These are phyloP conservation scores for Dusona sp. DNA, from an alignment of 2,888 invertebrate genomes.

Conservation along the genomic window DNA sequence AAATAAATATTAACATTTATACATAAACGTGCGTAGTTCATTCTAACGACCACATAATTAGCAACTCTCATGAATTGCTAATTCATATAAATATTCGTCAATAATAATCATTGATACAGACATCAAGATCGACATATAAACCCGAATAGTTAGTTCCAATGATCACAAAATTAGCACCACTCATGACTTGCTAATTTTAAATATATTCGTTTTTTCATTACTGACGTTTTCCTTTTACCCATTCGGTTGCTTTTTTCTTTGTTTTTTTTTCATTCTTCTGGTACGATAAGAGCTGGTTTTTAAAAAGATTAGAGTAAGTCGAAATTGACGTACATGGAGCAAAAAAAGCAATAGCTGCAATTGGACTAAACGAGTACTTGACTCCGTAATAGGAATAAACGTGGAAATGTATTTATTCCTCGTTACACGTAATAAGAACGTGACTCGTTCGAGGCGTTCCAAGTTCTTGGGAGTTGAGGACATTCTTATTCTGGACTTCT, in stretches of 20 bases:
- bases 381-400: neutral
- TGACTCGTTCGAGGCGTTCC: neutral
- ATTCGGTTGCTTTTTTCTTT: neutral
- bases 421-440: neutral
- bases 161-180: too few relatives aligned
- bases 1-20: too few relatives aligned
- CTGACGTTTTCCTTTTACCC: too few relatives aligned
- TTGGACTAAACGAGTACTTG: neutral
- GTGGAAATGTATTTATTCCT: neutral
- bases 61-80: too few relatives aligned
- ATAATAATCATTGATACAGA: too few relatives aligned
- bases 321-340: neutral
- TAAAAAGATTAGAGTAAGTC: neutral
- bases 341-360: neutral
- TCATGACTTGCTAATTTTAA: too few relatives aligned
- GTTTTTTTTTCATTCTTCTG: neutral
- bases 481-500: neutral
- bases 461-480: neutral
- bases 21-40: too few relatives aligned
- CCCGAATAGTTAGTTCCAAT: too few relatives aligned
- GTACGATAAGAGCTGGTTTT: neutral
- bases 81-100: too few relatives aligned
- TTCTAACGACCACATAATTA: too few relatives aligned
- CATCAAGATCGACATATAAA: too few relatives aligned
- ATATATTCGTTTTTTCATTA: too few relatives aligned